Conservation (phyloP, 2,888 invertebrate genomes). For the Neocrepidodera transversa region DNA sequence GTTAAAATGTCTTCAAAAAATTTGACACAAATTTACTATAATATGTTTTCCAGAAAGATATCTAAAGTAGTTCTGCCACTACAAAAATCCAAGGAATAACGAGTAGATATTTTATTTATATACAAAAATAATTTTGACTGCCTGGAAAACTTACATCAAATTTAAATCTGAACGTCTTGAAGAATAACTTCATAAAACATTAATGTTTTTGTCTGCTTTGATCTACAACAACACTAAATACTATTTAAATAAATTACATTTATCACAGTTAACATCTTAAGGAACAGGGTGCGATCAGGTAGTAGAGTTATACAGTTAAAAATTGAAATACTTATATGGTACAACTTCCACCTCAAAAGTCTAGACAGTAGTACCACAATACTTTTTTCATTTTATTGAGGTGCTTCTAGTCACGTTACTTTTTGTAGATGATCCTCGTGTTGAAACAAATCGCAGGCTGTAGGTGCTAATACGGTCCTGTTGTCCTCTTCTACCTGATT, state of each 20-base stretch:
- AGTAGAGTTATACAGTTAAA: not conserved
- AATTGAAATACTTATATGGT: not conserved
- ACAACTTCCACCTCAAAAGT: not conserved
- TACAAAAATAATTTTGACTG: no score
- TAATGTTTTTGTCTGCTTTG: not conserved
- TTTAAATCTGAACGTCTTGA: no score
- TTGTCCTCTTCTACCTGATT: conserved; percentile 10
- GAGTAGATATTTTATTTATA: no score
- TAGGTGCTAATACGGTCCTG: conserved; percentile 43
- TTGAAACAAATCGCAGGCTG: conserved; percentile 53
- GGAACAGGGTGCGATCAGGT: not conserved
- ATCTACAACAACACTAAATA: not conserved
- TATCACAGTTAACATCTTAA: conserved; percentile 17
- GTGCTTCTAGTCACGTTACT: conserved; percentile 52
- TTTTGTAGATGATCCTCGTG: conserved; percentile 54
- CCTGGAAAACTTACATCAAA: no score
- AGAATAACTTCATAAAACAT: no score
- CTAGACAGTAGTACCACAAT: conserved; percentile 10
- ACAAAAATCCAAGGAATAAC: no score
- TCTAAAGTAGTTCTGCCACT: no score
- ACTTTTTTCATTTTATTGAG: conserved; percentile 22
- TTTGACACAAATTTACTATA: no score
- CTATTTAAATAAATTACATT: not conserved
- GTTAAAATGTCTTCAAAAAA: no score
- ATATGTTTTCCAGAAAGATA: no score